phyloP scores from a whole-genome alignment of 2,888 invertebrate genomes.

The Tuta absoluta region DNA sequence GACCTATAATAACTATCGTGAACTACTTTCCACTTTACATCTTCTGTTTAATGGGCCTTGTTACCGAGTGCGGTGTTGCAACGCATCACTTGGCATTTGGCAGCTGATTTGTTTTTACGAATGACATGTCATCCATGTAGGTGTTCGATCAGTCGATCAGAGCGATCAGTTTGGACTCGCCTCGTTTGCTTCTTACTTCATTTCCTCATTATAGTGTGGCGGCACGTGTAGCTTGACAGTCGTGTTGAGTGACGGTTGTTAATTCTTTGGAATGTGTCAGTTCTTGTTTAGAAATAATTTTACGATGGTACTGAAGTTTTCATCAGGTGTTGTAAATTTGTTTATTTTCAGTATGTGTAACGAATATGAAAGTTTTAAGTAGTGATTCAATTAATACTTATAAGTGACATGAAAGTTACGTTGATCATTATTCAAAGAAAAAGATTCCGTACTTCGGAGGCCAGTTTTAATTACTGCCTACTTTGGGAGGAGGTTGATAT shows the following conservation, averaged over 20 bases:
- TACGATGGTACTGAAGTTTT: neutral
- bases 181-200: constrained; percentile 16
- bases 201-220: constrained; percentile 11
- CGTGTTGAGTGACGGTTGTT: neutral
- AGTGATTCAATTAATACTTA: neutral
- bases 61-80: constrained; percentile 38
- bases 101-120: constrained; percentile 36
- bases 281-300: neutral
- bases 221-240: constrained; percentile 19
- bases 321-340: too few relatives aligned
- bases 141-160: constrained; percentile 11
- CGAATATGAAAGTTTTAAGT: neutral
- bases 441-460: neutral
- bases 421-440: neutral
- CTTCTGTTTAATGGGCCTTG: constrained; percentile 15
- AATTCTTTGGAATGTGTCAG: neutral
- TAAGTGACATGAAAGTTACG: neutral
- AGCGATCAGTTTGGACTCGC: constrained; percentile 16
- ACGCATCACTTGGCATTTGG: constrained; percentile 45
- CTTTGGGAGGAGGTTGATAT: too few relatives aligned
- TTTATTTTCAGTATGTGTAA: neutral
- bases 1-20: neutral
- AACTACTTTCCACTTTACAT: constrained; percentile 1
- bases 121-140: constrained; percentile 25
- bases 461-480: too few relatives aligned